Percentiles rank a stretch among this genome's conserved stretches.
These are phyloP conservation scores for Pangasius sanitwongsei DNA, from an alignment of 2,797 vertebrate genomes.

Conservation along the genomic window DNA sequence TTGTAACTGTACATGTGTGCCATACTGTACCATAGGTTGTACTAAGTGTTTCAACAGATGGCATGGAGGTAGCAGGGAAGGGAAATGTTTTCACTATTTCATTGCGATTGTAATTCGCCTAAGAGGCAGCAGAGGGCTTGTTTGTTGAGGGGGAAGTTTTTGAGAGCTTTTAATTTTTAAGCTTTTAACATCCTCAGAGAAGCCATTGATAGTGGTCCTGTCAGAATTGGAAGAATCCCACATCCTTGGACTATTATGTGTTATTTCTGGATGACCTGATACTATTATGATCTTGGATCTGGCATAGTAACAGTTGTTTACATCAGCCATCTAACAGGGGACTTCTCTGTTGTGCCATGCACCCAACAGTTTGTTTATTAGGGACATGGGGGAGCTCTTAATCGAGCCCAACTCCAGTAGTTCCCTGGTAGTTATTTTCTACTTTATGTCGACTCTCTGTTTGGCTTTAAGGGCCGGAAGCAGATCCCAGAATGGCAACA, in stretches of 20 bases:
- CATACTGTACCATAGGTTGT: not conserved
- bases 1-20: not conserved
- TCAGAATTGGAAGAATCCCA: not conserved
- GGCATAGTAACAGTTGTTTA: slow-evolving; percentile 28
- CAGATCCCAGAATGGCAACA: slow-evolving; percentile 31
- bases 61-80: not conserved
- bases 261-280: not conserved
- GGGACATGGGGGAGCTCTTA: not conserved
- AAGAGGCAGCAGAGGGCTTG: not conserved
- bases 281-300: not conserved
- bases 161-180: not conserved
- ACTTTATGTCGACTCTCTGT: slow-evolving; percentile 11
- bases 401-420: not conserved
- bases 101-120: not conserved
- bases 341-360: slow-evolving; percentile 25
- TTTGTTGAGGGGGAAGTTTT: too few species aligned
- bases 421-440: slow-evolving; percentile 14
- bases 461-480: slow-evolving; percentile 29
- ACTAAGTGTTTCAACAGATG: not conserved
- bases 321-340: slow-evolving; percentile 9
- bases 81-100: not conserved
- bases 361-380: slow-evolving; percentile 30
- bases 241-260: not conserved
- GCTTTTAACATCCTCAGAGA: not conserved
- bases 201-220: not conserved